A percentile compares a stretch with the other conserved stretches of the same genome.
phyloP scores from a whole-genome alignment of 2,797 vertebrate species.

The Gambelia wislizenii region DNA sequence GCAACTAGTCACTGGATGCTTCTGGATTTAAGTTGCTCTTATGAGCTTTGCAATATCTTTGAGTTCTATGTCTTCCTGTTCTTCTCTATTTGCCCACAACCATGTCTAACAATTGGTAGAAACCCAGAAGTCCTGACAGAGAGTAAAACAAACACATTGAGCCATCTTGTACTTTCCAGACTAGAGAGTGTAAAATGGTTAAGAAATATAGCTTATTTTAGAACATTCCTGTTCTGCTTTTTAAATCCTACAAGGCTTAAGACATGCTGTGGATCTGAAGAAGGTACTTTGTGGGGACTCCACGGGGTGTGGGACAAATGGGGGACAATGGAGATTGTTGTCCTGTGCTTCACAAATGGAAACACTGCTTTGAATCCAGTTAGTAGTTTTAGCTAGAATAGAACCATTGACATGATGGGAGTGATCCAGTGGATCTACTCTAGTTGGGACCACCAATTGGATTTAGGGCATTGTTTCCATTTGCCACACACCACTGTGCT shows the following conservation, averaged over 20 bases:
- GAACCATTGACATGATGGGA: too few species aligned
- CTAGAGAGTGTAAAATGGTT: not conserved
- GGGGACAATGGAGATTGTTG: not conserved
- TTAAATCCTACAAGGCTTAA: not conserved
- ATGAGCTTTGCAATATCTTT: not conserved
- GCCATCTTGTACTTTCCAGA: not conserved
- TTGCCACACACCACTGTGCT: not conserved
- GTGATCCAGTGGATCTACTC: too few species aligned
- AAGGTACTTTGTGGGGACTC: not conserved
- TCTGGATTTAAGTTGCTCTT: too few species aligned
- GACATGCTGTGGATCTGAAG: not conserved
- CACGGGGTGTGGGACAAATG: not conserved
- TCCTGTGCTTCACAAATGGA: not conserved
- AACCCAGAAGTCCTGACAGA: not conserved
- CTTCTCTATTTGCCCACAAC: not conserved
- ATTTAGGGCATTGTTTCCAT: not conserved
- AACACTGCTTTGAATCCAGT: too few species aligned
- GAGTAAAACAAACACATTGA: not conserved
- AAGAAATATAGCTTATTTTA: not conserved
- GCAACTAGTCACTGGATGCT: too few species aligned
- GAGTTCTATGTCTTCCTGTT: not conserved
- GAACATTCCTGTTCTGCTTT: not conserved
- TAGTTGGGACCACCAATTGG: too few species aligned
- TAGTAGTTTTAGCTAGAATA: too few species aligned
- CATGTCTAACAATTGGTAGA: not conserved